phyloP scores from a whole-genome alignment of 35 echinoderm and acorn worm genomes.

The Nesometra sesokonis region DNA sequence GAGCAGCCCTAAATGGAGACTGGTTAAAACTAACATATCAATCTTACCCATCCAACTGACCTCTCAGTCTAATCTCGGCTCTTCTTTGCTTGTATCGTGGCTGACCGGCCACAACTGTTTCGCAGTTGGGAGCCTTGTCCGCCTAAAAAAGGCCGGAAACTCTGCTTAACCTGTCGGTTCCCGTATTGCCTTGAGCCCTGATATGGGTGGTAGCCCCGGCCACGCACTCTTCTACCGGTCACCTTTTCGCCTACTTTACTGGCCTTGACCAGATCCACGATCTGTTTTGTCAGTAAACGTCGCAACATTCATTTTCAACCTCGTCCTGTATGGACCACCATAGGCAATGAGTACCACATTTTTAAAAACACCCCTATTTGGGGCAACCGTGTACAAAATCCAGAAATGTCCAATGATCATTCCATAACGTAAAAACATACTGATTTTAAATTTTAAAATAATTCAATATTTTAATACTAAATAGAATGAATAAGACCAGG shows the following conservation, averaged over 20 bases:
- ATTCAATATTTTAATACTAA: too few species aligned
- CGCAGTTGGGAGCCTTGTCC: neutral
- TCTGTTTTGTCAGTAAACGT: too few species aligned
- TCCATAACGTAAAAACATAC: too few species aligned
- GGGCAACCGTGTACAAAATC: too few species aligned
- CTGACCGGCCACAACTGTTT: neutral
- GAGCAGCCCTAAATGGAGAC: neutral
- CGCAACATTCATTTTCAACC: too few species aligned
- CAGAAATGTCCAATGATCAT: too few species aligned
- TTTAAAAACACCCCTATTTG: too few species aligned
- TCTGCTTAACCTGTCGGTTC: neutral
- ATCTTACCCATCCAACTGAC: neutral
- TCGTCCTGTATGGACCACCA: too few species aligned
- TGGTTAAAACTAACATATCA: neutral
- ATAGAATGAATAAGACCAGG: too few species aligned
- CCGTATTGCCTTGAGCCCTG: neutral
- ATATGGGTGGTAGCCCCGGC: neutral
- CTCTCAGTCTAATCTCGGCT: neutral
- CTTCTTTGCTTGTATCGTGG: too few species aligned
- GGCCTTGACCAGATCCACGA: neutral
- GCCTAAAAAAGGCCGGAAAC: neutral
- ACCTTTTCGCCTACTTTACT: neutral
- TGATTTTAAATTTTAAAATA: too few species aligned
- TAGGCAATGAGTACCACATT: too few species aligned
- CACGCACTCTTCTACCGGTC: neutral